A percentile compares a stretch with the other conserved stretches of the same genome.
phyloP scores from a whole-genome alignment of 2,113 vertebrate genomes.

The Raja brachyura region DNA sequence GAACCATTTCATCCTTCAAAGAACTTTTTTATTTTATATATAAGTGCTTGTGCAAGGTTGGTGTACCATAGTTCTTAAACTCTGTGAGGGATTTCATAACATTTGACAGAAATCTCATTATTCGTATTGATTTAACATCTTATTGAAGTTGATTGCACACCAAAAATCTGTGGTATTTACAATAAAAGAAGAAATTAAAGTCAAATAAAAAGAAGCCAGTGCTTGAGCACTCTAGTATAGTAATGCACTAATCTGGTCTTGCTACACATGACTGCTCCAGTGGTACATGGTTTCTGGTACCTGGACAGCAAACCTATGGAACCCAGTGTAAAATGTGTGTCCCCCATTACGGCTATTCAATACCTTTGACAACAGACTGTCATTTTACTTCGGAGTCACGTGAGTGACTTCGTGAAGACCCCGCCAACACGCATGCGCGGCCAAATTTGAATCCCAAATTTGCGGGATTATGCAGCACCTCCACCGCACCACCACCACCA shows the following conservation, averaged over 20 bases:
- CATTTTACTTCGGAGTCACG: neutral
- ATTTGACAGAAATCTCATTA: neutral
- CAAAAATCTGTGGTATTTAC: neutral
- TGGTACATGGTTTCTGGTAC: neutral
- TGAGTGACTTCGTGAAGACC: too few relatives aligned
- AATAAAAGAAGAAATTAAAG: conserved; percentile 8
- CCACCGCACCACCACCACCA: too few relatives aligned
- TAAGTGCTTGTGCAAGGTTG: neutral
- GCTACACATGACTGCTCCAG: neutral
- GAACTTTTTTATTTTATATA: neutral
- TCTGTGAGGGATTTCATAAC: neutral
- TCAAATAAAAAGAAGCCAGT: neutral
- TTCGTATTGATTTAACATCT: conserved; percentile 10
- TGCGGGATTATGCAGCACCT: too few relatives aligned
- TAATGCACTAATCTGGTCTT: neutral
- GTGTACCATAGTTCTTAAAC: neutral
- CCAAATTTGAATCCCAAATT: too few relatives aligned
- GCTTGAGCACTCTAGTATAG: neutral
- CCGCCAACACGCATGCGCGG: too few relatives aligned
- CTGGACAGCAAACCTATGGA: neutral
- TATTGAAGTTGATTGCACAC: neutral
- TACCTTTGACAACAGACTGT: neutral
- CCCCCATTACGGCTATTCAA: neutral
- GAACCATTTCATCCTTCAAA: neutral
- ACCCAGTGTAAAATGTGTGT: neutral